A percentile compares a stretch with the other conserved stretches of the same genome.
Evolutionary conservation across 1,140 invertebrate species (phyloP).

Genomic region (Streblospio benedicti): DNA sequence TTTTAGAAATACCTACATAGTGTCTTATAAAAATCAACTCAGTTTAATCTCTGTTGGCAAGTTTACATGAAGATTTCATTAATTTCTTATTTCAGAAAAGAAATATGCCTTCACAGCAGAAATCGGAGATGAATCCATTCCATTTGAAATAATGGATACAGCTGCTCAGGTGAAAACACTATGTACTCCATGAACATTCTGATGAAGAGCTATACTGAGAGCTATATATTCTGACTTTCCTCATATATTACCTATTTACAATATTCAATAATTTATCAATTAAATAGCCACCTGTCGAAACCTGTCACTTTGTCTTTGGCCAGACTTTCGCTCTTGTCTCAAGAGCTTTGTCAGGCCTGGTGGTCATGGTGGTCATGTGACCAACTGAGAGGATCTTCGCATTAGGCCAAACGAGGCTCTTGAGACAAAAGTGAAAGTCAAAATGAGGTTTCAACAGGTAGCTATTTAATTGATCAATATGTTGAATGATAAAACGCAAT

Average conservation of each 20-base stretch:
- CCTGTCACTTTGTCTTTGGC: no score
- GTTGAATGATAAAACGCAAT: no score
- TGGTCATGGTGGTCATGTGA: no score
- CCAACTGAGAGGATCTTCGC: no score
- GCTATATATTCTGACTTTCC: not conserved
- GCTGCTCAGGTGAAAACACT: conserved; percentile 52
- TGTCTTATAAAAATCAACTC: not conserved
- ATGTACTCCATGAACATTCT: not conserved
- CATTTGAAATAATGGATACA: conserved; percentile 86
- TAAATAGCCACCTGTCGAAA: no score
- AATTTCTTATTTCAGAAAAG: conserved; percentile 57
- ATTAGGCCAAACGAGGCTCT: no score
- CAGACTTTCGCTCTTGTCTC: no score
- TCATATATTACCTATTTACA: not conserved
- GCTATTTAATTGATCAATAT: no score
- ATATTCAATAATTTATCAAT: conserved; percentile 9
- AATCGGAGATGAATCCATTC: conserved; percentile 77
- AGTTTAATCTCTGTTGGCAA: not conserved
- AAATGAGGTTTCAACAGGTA: no score
- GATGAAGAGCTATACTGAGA: not conserved
- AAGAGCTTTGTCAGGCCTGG: no score
- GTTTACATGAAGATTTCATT: not conserved
- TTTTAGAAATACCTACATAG: not conserved
- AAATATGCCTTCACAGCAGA: conserved; percentile 83
- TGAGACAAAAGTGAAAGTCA: no score